Percentiles rank a stretch among this genome's conserved stretches.
phyloP scores from a whole-genome alignment of 2,113 vertebrate genomes.

The Phrynosoma platyrhinos region DNA sequence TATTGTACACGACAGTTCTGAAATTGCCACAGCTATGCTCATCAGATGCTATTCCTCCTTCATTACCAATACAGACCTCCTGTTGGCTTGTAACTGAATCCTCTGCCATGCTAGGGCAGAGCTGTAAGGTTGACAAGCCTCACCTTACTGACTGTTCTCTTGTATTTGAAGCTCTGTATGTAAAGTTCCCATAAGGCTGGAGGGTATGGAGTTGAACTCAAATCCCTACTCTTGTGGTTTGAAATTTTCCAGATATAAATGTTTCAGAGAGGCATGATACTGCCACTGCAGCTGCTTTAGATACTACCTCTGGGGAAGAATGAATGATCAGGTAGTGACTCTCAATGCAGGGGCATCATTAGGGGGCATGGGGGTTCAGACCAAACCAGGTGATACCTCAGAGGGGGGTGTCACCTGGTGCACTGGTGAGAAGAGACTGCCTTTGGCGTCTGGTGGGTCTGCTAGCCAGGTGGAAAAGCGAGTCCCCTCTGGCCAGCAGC shows the following conservation, averaged over 20 bases:
- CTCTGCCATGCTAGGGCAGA: background rate
- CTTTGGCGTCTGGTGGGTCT: no score
- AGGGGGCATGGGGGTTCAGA: no score
- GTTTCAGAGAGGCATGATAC: background rate
- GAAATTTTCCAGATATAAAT: background rate
- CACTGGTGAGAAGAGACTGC: no score
- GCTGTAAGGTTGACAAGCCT: no score
- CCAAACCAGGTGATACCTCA: no score
- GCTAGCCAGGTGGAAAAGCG: no score
- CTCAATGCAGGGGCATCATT: no score
- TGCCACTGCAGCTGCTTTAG: no score
- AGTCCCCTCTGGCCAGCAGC: no score
- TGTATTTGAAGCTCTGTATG: background rate
- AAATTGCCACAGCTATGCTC: conserved; percentile 3
- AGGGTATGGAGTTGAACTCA: background rate
- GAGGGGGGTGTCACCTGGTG: no score
- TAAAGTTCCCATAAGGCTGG: background rate
- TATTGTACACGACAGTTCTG: background rate
- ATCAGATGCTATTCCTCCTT: conserved; percentile 1
- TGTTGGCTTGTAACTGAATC: background rate
- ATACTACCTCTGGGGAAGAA: background rate
- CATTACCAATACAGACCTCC: background rate
- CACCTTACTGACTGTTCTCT: background rate
- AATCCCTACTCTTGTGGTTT: no score
- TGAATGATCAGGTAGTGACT: background rate